A percentile compares a stretch with the other conserved stretches of the same genome.
Conservation (phyloP, 2,888 invertebrate species). For the Cantharis lateralis region DNA sequence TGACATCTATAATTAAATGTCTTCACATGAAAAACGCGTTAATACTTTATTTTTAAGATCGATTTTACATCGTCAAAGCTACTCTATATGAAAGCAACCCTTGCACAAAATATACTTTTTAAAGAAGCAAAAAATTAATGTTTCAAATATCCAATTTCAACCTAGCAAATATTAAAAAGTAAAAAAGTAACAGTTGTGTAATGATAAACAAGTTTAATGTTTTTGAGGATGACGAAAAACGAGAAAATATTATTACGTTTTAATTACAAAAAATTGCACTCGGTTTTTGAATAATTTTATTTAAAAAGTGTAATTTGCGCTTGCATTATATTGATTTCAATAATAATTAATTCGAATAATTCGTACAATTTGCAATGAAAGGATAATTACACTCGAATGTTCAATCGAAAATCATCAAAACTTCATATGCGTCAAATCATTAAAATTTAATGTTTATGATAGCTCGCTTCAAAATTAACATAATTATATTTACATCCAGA, state of each 20-base stretch:
- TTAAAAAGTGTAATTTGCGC: neutral
- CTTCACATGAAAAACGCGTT: neutral
- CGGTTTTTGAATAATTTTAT: too few relatives aligned
- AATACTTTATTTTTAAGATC: neutral
- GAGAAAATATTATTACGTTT: neutral
- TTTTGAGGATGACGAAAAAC: neutral
- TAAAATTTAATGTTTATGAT: neutral
- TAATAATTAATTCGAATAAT: neutral
- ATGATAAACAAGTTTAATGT: neutral
- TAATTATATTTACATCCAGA: neutral
- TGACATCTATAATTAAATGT: neutral
- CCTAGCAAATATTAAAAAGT: neutral
- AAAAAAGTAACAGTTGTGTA: neutral
- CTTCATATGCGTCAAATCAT: neutral
- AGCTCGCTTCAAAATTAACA: neutral
- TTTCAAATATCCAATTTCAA: neutral
- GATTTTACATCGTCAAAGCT: neutral
- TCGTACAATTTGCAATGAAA: neutral
- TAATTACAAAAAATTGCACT: neutral
- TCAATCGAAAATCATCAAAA: neutral
- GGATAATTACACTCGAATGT: neutral
- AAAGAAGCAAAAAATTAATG: neutral
- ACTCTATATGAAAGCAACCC: neutral
- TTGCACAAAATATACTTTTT: neutral
- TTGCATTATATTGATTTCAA: neutral